phyloP scores from a whole-genome alignment of 2,888 invertebrate genomes.

The Serrognathus titanus region DNA sequence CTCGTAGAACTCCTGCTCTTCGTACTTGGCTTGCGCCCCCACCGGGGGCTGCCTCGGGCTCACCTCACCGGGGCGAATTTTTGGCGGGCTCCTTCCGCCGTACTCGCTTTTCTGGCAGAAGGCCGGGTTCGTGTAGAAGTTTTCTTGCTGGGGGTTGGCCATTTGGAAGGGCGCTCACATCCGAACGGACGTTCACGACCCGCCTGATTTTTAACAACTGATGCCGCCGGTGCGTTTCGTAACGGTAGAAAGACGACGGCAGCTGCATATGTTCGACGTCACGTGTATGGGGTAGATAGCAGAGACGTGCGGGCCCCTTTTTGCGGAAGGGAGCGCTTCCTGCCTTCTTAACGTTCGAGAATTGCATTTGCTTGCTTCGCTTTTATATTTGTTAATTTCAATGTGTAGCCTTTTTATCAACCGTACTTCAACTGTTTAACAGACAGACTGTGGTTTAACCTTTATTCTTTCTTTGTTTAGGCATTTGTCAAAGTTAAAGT shows the following conservation, averaged over 20 bases:
- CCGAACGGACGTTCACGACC: slow-evolving; percentile 1
- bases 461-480: too few species aligned
- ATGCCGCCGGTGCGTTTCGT: slow-evolving; percentile 26
- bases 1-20: slow-evolving; percentile 48
- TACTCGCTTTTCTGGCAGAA: slow-evolving; percentile 77
- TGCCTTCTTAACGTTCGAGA: too few species aligned
- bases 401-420: too few species aligned
- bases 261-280: slow-evolving; percentile 49
- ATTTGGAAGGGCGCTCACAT: slow-evolving; percentile 19
- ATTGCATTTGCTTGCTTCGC: too few species aligned
- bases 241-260: slow-evolving; percentile 29
- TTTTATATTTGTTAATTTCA: too few species aligned
- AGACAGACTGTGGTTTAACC: too few species aligned
- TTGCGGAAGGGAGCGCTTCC: background rate
- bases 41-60: slow-evolving; percentile 43
- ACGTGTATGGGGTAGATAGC: slow-evolving; percentile 47
- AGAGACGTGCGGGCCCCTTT: slow-evolving; percentile 35
- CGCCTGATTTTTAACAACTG: slow-evolving; percentile 16
- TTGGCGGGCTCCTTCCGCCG: slow-evolving; percentile 24
- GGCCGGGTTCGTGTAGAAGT: slow-evolving; percentile 76
- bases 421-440: too few species aligned
- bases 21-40: slow-evolving; percentile 43
- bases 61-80: slow-evolving; percentile 35
- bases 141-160: slow-evolving; percentile 34
- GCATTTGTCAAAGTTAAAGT: too few species aligned